Evolutionary conservation across 2,797 vertebrate genomes (phyloP), one percentile per base, ranked within the genome.

Genomic region (Artibeus jamaicensis): DNA sequence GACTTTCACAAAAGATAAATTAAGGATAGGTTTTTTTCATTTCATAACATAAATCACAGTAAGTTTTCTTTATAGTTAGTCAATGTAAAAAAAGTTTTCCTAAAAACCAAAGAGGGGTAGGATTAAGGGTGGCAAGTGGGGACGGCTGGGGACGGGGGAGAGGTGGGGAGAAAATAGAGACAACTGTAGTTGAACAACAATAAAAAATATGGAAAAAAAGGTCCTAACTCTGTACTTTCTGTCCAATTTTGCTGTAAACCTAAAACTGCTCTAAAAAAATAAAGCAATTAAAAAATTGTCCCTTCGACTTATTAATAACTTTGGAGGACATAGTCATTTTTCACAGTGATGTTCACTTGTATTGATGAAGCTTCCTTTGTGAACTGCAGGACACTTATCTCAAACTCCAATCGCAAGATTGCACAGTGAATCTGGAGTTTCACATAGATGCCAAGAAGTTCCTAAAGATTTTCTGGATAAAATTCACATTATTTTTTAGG

Each of bases 51-150:
- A 79, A 70, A 22, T 84, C 29, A 50, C 11, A 67, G 9, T 65
- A 85, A 76, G 24, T 67, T 89, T 87, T 44, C 77, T 89, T 84
- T 77, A 37, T 74, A 71, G n/a, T 62, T 94, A 85, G 71, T 67
- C 44, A 85, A n/a, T 89, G 19, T 50, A 29, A 76, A 77, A 94
- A 79, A 79, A 79, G 2, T 29, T 62, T 59, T 26, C 4, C 57
- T 59, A 59, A 59, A 59, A 59, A 29, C 57, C 57, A 59, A 59
- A 59, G 57, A 6, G 4, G 22, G 24, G 57, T 59, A 59, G 24
- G 24, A 57, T 26, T 10, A 59, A 59, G 24, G 57, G 57, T 59
- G 24, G 57, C 24, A 59, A 59, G 10, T 59, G 57, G 24, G 10
- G 24, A 29, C 12, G 57, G 55, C 10, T 57, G 22, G 55, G 9